These are phyloP conservation scores for Flexamia atlantica DNA, from an alignment of 2,888 invertebrate species.

Conservation along the genomic window DNA sequence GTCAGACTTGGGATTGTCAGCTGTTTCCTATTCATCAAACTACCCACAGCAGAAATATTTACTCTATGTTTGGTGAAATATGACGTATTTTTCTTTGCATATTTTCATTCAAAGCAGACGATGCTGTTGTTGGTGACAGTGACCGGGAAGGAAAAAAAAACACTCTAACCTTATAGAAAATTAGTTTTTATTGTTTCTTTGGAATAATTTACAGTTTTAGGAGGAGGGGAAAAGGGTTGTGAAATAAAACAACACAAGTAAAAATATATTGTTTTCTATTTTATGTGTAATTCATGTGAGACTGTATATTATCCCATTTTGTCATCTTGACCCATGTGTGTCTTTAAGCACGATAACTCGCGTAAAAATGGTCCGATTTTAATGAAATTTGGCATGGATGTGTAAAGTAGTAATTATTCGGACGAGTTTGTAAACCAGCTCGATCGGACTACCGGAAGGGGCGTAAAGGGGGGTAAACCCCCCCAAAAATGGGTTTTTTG, in stretches of 20 bases:
- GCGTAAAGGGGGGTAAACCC: too few relatives aligned
- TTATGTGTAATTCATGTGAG: neutral
- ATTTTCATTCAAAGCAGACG: neutral
- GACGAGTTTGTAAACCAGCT: too few relatives aligned
- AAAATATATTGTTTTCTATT: neutral
- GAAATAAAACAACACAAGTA: neutral
- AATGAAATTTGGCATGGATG: too few relatives aligned
- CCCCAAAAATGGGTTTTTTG: too few relatives aligned
- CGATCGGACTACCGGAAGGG: too few relatives aligned
- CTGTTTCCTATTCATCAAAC: neutral
- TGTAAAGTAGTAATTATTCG: too few relatives aligned
- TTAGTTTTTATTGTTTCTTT: neutral
- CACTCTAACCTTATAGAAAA: neutral
- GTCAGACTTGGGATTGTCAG: neutral
- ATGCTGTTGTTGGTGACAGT: neutral
- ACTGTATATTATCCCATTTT: neutral
- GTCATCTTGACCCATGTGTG: neutral
- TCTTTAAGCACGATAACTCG: too few relatives aligned
- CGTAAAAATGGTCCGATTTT: too few relatives aligned
- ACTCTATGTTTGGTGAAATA: neutral
- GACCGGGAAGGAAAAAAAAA: constrained; percentile 6
- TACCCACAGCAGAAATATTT: neutral
- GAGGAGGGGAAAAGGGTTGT: neutral
- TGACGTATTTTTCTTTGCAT: neutral
- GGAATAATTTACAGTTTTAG: too few relatives aligned